Conservation (phyloP, 2,113 vertebrate species). For the Alexandromys fortis region DNA sequence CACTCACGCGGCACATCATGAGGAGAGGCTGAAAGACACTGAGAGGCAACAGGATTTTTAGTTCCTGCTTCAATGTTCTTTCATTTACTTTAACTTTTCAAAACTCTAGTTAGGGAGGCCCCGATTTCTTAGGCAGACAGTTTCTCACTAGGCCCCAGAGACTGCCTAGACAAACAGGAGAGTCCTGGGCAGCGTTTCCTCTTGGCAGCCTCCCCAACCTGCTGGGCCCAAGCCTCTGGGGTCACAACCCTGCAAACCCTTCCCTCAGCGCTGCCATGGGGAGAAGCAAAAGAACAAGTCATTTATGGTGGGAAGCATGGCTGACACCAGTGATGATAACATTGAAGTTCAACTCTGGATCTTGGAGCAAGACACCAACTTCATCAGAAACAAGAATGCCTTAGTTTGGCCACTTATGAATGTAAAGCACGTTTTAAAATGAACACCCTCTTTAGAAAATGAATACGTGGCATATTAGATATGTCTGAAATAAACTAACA, state of each 20-base stretch:
- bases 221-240: neutral
- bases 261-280: neutral
- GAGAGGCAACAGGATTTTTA: neutral
- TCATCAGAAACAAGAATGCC: neutral
- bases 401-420: neutral
- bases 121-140: neutral
- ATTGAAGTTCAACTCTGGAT: neutral
- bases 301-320: neutral
- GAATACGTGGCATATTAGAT: neutral
- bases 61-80: neutral
- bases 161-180: neutral
- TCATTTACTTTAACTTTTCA: conserved; percentile 41
- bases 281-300: neutral
- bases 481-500: neutral
- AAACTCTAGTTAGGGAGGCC: neutral
- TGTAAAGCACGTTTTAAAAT: neutral
- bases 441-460: neutral
- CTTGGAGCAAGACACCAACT: neutral
- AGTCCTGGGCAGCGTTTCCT: neutral
- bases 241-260: neutral
- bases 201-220: neutral
- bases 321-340: neutral
- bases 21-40: neutral
- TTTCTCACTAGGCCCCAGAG: neutral
- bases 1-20: neutral